Conservation (phyloP, 2,888 invertebrate genomes). For the Lasioglossum malachurum region DNA sequence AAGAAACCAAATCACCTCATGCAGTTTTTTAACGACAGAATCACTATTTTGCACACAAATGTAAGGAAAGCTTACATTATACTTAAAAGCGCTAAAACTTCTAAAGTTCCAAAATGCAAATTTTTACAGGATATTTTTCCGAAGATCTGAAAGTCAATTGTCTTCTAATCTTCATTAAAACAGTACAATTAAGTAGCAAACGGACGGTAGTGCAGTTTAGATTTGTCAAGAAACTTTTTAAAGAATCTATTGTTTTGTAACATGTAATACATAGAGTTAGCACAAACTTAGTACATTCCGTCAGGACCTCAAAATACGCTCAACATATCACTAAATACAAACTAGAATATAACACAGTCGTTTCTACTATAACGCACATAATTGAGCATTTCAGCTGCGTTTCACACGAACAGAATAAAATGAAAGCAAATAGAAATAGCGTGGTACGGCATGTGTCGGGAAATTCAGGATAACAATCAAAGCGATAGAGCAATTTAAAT, state of each 20-base stretch:
- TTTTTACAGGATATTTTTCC: conserved; percentile 30
- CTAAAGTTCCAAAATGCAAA: conserved; percentile 31
- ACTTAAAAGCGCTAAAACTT: background rate
- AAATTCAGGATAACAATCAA: background rate
- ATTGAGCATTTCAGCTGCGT: conserved; percentile 16
- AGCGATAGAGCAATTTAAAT: background rate
- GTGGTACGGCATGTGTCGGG: background rate
- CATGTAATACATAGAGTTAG: conserved; percentile 41
- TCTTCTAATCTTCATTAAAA: conserved; percentile 4
- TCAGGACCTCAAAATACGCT: conserved; percentile 54
- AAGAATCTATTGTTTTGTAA: conserved; percentile 47
- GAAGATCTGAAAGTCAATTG: conserved; percentile 43
- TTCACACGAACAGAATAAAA: conserved; percentile 9
- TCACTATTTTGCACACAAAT: conserved; percentile 36
- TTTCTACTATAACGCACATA: conserved; percentile 52
- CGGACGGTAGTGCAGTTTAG: conserved; percentile 29
- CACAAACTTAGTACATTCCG: conserved; percentile 60
- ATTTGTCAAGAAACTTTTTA: conserved; percentile 32
- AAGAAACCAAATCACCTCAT: conserved; percentile 27
- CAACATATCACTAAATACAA: conserved; percentile 43
- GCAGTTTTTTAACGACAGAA: conserved; percentile 37
- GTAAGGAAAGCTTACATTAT: conserved; percentile 13
- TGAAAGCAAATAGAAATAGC: conserved; percentile 17
- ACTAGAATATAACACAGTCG: conserved; percentile 34
- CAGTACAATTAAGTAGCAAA: conserved; percentile 15